Conservation (phyloP, 2,888 invertebrate genomes). For the Meloe dianella region DNA sequence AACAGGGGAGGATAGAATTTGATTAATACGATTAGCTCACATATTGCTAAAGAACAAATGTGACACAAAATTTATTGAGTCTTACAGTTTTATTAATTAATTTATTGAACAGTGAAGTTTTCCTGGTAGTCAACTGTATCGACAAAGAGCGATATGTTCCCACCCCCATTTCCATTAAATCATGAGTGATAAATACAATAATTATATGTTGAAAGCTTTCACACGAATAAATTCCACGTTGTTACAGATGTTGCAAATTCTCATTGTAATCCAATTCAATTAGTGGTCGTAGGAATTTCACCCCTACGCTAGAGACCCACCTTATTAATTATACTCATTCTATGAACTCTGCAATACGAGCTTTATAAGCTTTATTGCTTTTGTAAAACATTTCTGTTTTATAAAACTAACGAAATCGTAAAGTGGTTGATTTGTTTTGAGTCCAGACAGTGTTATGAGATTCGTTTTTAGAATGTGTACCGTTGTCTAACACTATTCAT, state of each 20-base stretch:
- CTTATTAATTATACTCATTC: neutral
- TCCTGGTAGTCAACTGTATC: neutral
- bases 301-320: neutral
- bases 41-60: conserved; percentile 22
- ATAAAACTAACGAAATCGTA: neutral
- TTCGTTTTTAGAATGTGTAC: neutral
- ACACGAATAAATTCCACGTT: neutral
- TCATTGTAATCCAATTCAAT: neutral
- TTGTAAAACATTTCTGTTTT: neutral
- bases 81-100: conserved; percentile 21
- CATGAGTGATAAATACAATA: neutral
- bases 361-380: neutral
- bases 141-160: neutral
- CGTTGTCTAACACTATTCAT: neutral
- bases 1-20: conserved; percentile 25
- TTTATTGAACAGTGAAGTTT: neutral
- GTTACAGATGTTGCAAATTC: neutral
- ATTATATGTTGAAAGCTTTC: neutral
- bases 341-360: neutral
- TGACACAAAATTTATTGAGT: conserved; percentile 30
- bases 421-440: neutral
- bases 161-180: neutral
- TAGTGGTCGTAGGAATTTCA: neutral
- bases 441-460: neutral
- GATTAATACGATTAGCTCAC: conserved; percentile 40